Base-by-base conservation (phyloP, 2,797 vertebrate species). In the Onychomys torridus region DNA sequence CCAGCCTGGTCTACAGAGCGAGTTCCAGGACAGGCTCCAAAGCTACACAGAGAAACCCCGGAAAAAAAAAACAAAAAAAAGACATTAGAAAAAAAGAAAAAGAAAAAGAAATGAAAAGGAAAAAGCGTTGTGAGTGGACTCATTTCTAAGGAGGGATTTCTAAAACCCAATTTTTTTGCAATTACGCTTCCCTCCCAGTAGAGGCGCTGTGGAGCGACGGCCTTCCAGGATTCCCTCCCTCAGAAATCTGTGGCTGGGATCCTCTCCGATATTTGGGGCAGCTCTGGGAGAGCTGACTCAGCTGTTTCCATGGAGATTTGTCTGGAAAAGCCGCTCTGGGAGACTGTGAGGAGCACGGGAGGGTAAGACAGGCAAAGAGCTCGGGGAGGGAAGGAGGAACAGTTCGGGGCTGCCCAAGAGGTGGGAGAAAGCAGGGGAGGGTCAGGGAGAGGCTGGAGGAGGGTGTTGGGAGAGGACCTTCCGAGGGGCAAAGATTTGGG, bases 401-500 rank as follows among this genome's bases (percentile, higher is more conserved):
- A 17, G 57, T 34, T 21, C 37, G 34, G 90, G 49, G 57, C 61
- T 4, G 43, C 67, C 46, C 69, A 14, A 78, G 52, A 0, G 29
- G 37, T 43, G 27, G 34, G 49, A 77, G 37, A 27, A 59, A 61
- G 59, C 16, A 29, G 16, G 46, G 57, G 63, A 76, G 94, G 65
- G 40, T 65, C 67, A 9, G 61, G 59, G 49, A 0, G 13, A 14
- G 25, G 14, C 63, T 40, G 1, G 1, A 40, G 57, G 71, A 49
- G 57, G n/a, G 9, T 52, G 32, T 14, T 52, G 63, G 3, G 59
- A 89, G 23, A 73, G 59, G 69, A 14, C 65, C 19, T 91, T 43
- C 29, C 0, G 4, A 43, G 71, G 57, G 78, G 88, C 94, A 87
- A 91, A 97, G 81, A 89, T 46, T 78, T 49, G 67, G 96, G 16